A percentile compares a stretch with the other conserved stretches of the same genome.
Evolutionary conservation across 2,888 invertebrate genomes (phyloP).

Genomic region (Cheilosia urbana): DNA sequence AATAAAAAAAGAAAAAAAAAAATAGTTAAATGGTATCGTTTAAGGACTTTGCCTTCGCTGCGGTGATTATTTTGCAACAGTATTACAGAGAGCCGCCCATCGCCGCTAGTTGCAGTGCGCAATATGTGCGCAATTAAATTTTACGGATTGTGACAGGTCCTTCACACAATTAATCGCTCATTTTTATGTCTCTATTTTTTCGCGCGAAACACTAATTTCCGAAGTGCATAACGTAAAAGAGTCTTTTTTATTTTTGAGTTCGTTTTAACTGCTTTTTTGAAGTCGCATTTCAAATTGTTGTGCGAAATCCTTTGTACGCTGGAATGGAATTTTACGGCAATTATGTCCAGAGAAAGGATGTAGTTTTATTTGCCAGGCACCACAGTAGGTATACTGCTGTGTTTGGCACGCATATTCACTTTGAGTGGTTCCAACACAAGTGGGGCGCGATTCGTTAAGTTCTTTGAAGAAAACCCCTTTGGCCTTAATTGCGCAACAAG

Average conservation of each 20-base stretch:
- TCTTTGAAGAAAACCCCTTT: conserved; percentile 25
- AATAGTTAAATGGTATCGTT: conserved; percentile 63
- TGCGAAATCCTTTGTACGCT: conserved; percentile 47
- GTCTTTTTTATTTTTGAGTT: conserved; percentile 28
- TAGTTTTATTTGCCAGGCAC: conserved; percentile 4
- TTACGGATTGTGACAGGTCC: conserved; percentile 73
- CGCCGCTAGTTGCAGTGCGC: conserved; percentile 42
- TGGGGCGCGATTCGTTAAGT: conserved; percentile 59
- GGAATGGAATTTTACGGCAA: conserved; percentile 71
- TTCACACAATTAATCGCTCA: conserved; percentile 71
- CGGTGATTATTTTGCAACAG: conserved; percentile 35
- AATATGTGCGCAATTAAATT: conserved; percentile 71
- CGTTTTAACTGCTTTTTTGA: conserved; percentile 47
- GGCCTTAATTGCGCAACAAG: conserved; percentile 32
- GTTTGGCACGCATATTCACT: conserved; percentile 54
- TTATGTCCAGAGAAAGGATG: conserved; percentile 37
- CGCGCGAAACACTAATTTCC: conserved; percentile 72
- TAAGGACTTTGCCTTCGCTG: conserved; percentile 57
- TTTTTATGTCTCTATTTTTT: conserved; percentile 74
- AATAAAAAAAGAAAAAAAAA: conserved; percentile 49
- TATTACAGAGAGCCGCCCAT: conserved; percentile 20
- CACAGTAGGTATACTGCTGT: conserved; percentile 4
- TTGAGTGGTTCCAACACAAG: conserved; percentile 55
- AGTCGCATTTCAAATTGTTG: conserved; percentile 63
- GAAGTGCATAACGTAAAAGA: conserved; percentile 60